A percentile compares a stretch with the other conserved stretches of the same genome.
phyloP scores from a whole-genome alignment of 2,797 vertebrate species.

The Enteromius paludinosus region DNA sequence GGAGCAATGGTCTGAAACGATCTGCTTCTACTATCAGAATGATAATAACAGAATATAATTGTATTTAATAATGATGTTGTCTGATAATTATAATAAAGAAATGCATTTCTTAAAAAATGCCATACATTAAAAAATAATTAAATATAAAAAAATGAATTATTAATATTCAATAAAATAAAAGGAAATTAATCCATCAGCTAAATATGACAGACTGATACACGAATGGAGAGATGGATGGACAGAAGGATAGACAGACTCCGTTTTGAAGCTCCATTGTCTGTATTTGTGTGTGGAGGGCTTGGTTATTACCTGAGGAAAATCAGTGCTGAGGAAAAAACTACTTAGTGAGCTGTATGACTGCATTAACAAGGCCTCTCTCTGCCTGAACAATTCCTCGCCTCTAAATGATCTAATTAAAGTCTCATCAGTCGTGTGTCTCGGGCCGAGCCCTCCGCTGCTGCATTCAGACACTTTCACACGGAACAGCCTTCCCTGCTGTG shows the following conservation, averaged over 20 bases:
- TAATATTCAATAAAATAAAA: no score
- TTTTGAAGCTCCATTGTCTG: conserved; percentile 13
- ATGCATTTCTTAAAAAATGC: not conserved
- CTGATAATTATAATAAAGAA: not conserved
- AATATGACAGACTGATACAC: not conserved
- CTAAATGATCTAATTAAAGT: conserved; percentile 65
- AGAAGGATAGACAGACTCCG: not conserved
- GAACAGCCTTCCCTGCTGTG: conserved; percentile 30
- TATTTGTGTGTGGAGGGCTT: conserved; percentile 29
- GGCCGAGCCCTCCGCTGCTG: conserved; percentile 44
- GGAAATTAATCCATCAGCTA: not conserved
- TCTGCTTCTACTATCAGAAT: not conserved
- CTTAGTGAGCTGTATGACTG: conserved; percentile 57
- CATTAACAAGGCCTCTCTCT: conserved; percentile 61
- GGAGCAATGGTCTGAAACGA: not conserved
- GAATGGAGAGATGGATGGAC: not conserved
- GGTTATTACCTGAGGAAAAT: conserved; percentile 53
- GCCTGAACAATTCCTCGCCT: conserved; percentile 57
- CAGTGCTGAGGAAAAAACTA: conserved; percentile 43
- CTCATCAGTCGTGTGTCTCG: conserved; percentile 57
- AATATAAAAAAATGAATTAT: no score
- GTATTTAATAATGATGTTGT: not conserved
- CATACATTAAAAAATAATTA: no score
- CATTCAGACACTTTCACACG: conserved; percentile 38
- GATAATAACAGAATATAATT: not conserved